Conservation (phyloP, 2,888 invertebrate species). For the Hesperia comma region DNA sequence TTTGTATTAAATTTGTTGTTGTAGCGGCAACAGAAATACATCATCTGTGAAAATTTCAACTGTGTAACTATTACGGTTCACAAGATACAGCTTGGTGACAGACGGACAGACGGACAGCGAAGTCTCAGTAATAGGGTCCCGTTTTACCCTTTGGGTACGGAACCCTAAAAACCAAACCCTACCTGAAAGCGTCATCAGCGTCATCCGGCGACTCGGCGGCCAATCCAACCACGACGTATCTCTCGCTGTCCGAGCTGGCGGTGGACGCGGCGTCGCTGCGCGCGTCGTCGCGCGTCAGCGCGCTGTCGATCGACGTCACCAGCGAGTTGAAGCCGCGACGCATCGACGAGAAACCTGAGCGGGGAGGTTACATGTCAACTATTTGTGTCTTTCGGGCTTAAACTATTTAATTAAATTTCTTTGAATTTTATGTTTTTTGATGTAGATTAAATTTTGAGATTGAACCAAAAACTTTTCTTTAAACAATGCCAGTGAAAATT, state of each 20-base stretch:
- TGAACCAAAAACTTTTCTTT: too few species aligned
- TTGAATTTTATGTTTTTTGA: background rate
- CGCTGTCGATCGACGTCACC: constrained; percentile 93
- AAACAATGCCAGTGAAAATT: too few species aligned
- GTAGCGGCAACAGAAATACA: too few species aligned
- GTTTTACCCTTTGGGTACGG: too few species aligned
- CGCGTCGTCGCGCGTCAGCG: constrained; percentile 90
- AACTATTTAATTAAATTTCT: background rate
- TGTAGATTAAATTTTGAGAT: too few species aligned
- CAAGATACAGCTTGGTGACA: too few species aligned
- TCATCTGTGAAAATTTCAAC: too few species aligned
- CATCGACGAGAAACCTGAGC: constrained; percentile 88
- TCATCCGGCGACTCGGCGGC: constrained; percentile 87
- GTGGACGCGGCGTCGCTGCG: constrained; percentile 89
- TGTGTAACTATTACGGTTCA: too few species aligned
- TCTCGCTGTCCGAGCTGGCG: constrained; percentile 94
- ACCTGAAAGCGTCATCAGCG: constrained; percentile 88
- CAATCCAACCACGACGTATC: constrained; percentile 90
- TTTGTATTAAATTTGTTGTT: too few species aligned
- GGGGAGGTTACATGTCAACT: background rate
- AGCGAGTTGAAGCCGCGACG: constrained; percentile 92
- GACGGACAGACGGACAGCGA: too few species aligned
- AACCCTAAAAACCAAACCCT: too few species aligned
- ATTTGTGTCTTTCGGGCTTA: background rate
- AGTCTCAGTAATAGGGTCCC: too few species aligned